Evolutionary conservation across 1,140 invertebrate genomes (phyloP).

Genomic region (Eumeta japonica): DNA sequence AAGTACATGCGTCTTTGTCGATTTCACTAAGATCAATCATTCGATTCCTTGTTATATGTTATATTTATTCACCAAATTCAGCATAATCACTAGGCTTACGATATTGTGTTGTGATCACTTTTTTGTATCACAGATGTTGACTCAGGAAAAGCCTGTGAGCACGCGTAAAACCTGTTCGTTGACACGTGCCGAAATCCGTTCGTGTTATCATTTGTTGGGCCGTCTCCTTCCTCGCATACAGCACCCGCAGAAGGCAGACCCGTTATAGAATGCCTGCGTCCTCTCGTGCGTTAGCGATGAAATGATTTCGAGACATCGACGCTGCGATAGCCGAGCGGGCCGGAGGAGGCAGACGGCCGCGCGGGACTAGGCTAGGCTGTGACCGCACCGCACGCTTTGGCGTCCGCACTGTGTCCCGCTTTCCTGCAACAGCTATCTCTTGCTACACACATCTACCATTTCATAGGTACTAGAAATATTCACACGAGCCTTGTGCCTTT

Average conservation of each 20-base stretch:
- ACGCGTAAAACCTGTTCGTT: slow-evolving; percentile 44
- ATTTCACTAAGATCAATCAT: slow-evolving; percentile 43
- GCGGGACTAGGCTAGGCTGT: slow-evolving; percentile 45
- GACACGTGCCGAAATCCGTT: slow-evolving; percentile 48
- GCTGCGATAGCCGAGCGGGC: slow-evolving; percentile 63
- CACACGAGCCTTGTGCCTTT: too few relatives aligned
- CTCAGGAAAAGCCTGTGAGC: slow-evolving; percentile 50
- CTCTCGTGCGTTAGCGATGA: slow-evolving; percentile 46
- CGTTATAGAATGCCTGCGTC: slow-evolving; percentile 51
- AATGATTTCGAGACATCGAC: slow-evolving; percentile 57
- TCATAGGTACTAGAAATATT: too few relatives aligned
- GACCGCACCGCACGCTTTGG: slow-evolving; percentile 47
- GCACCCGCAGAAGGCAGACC: slow-evolving; percentile 72
- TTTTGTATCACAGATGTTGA: slow-evolving; percentile 55
- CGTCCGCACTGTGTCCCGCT: too few relatives aligned
- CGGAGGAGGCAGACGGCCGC: slow-evolving; percentile 57
- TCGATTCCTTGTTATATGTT: slow-evolving; percentile 45
- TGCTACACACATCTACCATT: not conserved
- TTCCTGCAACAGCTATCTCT: not conserved
- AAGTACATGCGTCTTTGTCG: slow-evolving; percentile 26
- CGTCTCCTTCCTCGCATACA: slow-evolving; percentile 77
- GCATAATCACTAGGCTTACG: slow-evolving; percentile 52
- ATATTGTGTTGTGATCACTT: slow-evolving; percentile 54
- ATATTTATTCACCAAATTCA: too few relatives aligned
- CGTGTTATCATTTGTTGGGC: slow-evolving; percentile 63